Evolutionary conservation across 1,140 invertebrate species (phyloP), one percentile per base, ranked within the genome.

Genomic region (Zaprionus nigranus): DNA sequence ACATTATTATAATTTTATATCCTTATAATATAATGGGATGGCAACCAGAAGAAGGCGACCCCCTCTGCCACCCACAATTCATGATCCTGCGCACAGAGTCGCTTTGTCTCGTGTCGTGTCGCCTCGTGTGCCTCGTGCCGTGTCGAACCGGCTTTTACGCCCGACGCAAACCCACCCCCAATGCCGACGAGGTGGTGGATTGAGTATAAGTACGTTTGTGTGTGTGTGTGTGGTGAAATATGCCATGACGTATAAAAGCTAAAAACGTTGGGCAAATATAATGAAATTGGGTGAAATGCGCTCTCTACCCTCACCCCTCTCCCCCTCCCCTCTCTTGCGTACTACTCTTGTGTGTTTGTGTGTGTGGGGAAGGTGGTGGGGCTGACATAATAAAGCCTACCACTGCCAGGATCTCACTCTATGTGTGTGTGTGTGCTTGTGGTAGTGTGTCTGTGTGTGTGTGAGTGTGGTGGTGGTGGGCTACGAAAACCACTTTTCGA

Each of bases 201-300:
- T 66, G 75, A 40, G 59, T 66, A 20, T 60, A 51, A 67, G 36
- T 56, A 46, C 46, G 24, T 26, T 11, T 53, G n/a, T 68, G 38
- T 60, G 26, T 71, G 72, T 84, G 72, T 81, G 86, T 86, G 86
- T 90, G 85, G 85, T 90, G 85, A 90, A 90, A 90, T 87, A 90
- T 90, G 82, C 85, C 85, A 90, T 90, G 86, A 86, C 82, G 86
- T 90, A 90, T 90, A 90, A 90, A 90, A 90, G 86, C 86, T 90
- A 86, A 90, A 90, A 90, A 90, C 82, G 86, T 90, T 90, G 87
- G 87, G 86, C 86, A 90, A 90, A 90, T 90, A 90, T 90, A 90
- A 90, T 90, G 86, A 90, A 90, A 90, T 90, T 90, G 86, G 86
- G 86, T 90, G 86, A 90, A 90, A 86, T 86, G 76, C 74, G 70